These are phyloP conservation scores for Bubo blakistoni DNA, from an alignment of 2,113 vertebrate species.

Conservation along the genomic window DNA sequence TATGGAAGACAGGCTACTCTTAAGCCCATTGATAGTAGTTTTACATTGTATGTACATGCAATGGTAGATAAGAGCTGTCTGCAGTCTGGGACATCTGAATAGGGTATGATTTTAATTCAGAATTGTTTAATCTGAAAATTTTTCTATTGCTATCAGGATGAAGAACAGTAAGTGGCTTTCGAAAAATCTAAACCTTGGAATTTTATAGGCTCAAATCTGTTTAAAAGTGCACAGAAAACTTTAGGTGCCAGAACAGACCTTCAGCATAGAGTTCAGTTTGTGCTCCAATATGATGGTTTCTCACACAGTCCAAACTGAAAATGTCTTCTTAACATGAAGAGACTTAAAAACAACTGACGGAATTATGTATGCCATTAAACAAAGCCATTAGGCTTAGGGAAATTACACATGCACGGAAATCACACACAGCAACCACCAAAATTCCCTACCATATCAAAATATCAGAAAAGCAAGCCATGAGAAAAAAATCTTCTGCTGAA, in stretches of 20 bases:
- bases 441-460: neutral
- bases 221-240: neutral
- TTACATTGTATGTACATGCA: neutral
- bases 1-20: neutral
- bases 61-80: neutral
- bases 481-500: neutral
- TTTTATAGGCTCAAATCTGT: neutral
- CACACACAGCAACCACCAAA: neutral
- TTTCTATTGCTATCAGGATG: neutral
- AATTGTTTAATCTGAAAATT: neutral
- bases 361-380: neutral
- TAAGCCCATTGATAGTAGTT: neutral
- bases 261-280: neutral
- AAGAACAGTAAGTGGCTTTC: neutral
- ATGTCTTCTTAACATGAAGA: neutral
- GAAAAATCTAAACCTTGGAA: neutral
- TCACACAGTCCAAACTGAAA: neutral
- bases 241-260: neutral
- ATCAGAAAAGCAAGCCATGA: neutral
- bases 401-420: constrained; percentile 1
- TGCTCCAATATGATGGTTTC: neutral
- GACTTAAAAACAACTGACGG: neutral
- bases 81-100: neutral
- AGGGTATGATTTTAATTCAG: neutral
- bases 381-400: constrained; percentile 6